Percentiles rank a stretch among this genome's conserved stretches.
phyloP scores from a whole-genome alignment of 1,140 invertebrate species.

The Cydia strobilella region DNA sequence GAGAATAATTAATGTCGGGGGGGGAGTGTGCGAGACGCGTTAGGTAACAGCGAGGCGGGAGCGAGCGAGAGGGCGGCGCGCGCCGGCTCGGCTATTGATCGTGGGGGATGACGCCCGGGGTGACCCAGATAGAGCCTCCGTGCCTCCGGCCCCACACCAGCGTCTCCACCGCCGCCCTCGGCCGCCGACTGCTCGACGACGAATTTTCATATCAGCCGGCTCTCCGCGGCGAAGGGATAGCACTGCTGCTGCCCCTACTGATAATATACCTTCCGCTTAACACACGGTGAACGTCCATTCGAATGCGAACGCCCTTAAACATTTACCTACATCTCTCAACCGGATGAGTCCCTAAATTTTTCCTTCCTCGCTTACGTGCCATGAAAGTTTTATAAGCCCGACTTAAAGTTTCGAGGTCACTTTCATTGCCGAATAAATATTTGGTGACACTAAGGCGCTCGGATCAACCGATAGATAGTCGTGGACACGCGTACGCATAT shows the following conservation, averaged over 20 bases:
- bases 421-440: constrained; percentile 25
- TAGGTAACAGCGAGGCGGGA: constrained; percentile 60
- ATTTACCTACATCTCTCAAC: constrained; percentile 45
- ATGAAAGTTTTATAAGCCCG: constrained; percentile 25
- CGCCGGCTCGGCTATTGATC: constrained; percentile 75
- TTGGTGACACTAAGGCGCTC: constrained; percentile 10
- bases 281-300: constrained; percentile 51
- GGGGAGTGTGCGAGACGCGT: constrained; percentile 63
- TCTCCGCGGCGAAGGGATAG: constrained; percentile 64
- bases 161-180: constrained; percentile 45
- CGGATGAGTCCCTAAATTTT: background rate
- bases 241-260: constrained; percentile 51
- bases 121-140: constrained; percentile 79
- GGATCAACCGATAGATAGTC: constrained; percentile 13
- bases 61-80: constrained; percentile 67
- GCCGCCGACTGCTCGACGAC: constrained; percentile 60
- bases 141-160: constrained; percentile 53
- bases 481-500: background rate
- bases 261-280: constrained; percentile 63
- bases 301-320: constrained; percentile 51
- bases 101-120: constrained; percentile 75
- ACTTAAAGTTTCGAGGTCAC: constrained; percentile 30
- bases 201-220: constrained; percentile 77
- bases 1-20: constrained; percentile 69
- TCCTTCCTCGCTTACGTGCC: constrained; percentile 12